Evolutionary conservation across 1,140 invertebrate genomes (phyloP).

Genomic region (Trichomalopsis sarcophagae): DNA sequence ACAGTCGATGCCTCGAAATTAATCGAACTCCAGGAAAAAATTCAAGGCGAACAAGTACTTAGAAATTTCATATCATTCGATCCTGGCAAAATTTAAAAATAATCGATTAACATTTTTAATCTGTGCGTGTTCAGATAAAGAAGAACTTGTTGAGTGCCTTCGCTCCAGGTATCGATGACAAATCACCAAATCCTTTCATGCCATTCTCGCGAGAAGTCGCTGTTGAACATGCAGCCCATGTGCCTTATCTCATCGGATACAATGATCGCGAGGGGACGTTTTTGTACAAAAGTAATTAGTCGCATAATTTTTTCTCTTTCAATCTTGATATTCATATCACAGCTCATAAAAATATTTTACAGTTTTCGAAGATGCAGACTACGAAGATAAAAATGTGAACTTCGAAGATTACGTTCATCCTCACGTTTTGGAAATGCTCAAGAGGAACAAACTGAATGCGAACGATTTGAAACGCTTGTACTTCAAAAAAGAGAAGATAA

Average conservation of each 20-base stretch:
- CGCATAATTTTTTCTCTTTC: background rate
- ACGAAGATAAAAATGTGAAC: slow-evolving; percentile 6
- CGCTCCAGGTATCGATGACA: slow-evolving; percentile 5
- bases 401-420: slow-evolving; percentile 14
- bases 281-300: background rate
- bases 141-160: background rate
- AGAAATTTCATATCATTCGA: background rate
- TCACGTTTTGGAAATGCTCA: background rate
- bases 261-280: slow-evolving; percentile 35
- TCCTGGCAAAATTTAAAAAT: no score
- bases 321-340: background rate
- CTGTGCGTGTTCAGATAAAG: background rate
- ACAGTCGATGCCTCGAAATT: slow-evolving; percentile 47
- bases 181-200: slow-evolving; percentile 36
- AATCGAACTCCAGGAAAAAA: slow-evolving; percentile 53
- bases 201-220: background rate
- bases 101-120: background rate
- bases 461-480: slow-evolving; percentile 19
- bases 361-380: slow-evolving; percentile 3
- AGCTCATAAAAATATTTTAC: background rate
- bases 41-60: slow-evolving; percentile 45
- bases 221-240: slow-evolving; percentile 10
- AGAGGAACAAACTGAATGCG: background rate
- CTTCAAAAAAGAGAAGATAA: slow-evolving; percentile 18
- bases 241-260: slow-evolving; percentile 42